These are phyloP conservation scores for Lucifuga dentata DNA, from an alignment of 2,113 vertebrate genomes.

Conservation along the genomic window DNA sequence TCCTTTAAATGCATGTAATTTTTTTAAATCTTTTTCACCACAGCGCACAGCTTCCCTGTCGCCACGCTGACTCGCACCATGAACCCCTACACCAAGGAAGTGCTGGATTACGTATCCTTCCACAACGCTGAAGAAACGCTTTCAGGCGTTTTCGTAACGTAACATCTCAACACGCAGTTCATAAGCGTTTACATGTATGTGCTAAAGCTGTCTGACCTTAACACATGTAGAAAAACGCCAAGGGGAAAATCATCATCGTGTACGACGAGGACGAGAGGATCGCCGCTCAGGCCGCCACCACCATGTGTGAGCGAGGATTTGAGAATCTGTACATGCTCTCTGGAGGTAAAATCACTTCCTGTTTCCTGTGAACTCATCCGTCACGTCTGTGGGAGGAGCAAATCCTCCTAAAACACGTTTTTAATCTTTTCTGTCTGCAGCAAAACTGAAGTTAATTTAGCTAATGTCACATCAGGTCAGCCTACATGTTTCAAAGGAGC, in stretches of 20 bases:
- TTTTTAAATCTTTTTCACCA: conserved; percentile 8
- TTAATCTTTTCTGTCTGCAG: too few relatives aligned
- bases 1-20: too few relatives aligned
- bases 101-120: conserved; percentile 97
- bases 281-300: conserved; percentile 92
- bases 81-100: conserved; percentile 91
- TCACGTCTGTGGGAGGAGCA: too few relatives aligned
- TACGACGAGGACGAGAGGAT: conserved; percentile 94
- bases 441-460: too few relatives aligned
- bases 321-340: conserved; percentile 97
- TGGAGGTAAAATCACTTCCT: conserved; percentile 84
- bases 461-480: too few relatives aligned
- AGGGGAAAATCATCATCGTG: conserved; percentile 93
- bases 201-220: conserved; percentile 73
- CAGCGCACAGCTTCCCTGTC: conserved; percentile 92
- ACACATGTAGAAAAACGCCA: conserved; percentile 88
- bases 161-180: not conserved
- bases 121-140: not conserved
- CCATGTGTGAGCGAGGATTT: conserved; percentile 94
- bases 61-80: conserved; percentile 90
- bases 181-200: too few relatives aligned
- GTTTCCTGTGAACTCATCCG: not conserved
- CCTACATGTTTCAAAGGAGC: too few relatives aligned
- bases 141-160: not conserved
- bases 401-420: too few relatives aligned